A percentile compares a stretch with the other conserved stretches of the same genome.
Conservation (phyloP, 1,140 invertebrate species). For the Drosophila burlai region DNA sequence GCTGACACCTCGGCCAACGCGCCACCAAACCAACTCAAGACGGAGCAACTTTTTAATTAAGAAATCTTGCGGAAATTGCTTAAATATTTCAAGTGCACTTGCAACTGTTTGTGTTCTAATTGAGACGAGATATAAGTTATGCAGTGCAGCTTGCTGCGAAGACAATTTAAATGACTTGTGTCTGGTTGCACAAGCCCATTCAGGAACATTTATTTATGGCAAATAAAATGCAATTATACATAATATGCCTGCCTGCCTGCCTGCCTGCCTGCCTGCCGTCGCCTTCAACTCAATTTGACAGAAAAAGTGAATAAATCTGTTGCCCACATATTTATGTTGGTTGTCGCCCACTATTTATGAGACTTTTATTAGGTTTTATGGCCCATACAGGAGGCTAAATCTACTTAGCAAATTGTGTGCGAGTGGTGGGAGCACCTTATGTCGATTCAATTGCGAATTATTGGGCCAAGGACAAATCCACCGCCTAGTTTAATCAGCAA, state of each 20-base stretch:
- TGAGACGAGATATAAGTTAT: constrained; percentile 48
- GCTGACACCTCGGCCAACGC: constrained; percentile 71
- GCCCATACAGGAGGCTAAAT: constrained; percentile 37
- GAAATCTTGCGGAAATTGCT: constrained; percentile 79
- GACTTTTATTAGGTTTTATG: constrained; percentile 70
- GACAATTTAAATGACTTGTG: constrained; percentile 22
- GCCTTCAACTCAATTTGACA: constrained; percentile 42
- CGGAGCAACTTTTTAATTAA: constrained; percentile 78
- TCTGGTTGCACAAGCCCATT: constrained; percentile 2
- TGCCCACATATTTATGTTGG: constrained; percentile 10
- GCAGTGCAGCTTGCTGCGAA: constrained; percentile 6
- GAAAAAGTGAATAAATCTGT: constrained; percentile 16
- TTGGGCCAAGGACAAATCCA: constrained; percentile 51
- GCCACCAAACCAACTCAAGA: constrained; percentile 16
- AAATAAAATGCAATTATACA: constrained; percentile 79
- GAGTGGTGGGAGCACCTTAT: constrained; percentile 45
- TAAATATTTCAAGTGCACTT: constrained; percentile 77
- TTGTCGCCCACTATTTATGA: constrained; percentile 59
- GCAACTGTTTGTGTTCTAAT: constrained; percentile 68
- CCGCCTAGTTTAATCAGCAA: constrained; percentile 69
- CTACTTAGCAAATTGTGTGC: constrained; percentile 39
- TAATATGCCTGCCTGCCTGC: constrained; percentile 38
- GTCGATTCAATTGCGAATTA: constrained; percentile 64
- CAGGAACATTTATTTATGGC: constrained; percentile 68
- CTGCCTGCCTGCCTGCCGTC: constrained; percentile 24